Base-by-base conservation (phyloP, 1,140 invertebrate genomes). In the Macrocentrus cingulum region DNA sequence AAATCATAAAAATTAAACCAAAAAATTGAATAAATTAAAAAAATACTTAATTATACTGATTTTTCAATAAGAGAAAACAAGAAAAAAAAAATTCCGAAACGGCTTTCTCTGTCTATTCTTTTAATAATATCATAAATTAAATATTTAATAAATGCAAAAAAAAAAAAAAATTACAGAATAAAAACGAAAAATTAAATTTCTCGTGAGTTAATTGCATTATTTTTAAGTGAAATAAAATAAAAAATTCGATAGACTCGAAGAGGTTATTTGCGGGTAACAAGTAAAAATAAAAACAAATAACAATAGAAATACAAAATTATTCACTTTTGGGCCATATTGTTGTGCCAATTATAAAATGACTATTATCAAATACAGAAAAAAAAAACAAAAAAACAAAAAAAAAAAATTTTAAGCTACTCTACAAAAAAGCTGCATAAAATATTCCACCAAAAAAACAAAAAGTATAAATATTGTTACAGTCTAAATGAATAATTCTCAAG, bases 401-500 rank as follows among this genome's bases (percentile, higher is more conserved):
- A 18, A 42, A 55, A 22, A 55, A 29, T 1, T 0, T 7, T 29
- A 7, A 42, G 23, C 32, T 42, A 48, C n/a, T 20, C n/a, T n/a
- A n/a, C n/a, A n/a, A n/a, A n/a, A n/a, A n/a, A n/a, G n/a, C n/a
- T n/a, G n/a, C n/a, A n/a, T n/a, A n/a, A n/a, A n/a, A n/a, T n/a
- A n/a, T n/a, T n/a, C n/a, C n/a, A n/a, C n/a, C n/a, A n/a, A n/a
- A n/a, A n/a, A n/a, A n/a, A n/a, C n/a, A n/a, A n/a, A n/a, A n/a
- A n/a, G n/a, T n/a, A n/a, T n/a, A n/a, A n/a, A n/a, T n/a, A n/a
- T n/a, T n/a, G n/a, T n/a, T n/a, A n/a, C 32, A 51, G 13, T 63
- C 44, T 46, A 57, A 15, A 61, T 46, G 45, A 62, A 66, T 54
- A 66, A 67, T 66, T 68, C 52, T 52, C 60, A 66, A 62, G 67